These are phyloP conservation scores for Hylyphantes graminicola DNA, from an alignment of 1,140 invertebrate species.

Conservation along the genomic window DNA sequence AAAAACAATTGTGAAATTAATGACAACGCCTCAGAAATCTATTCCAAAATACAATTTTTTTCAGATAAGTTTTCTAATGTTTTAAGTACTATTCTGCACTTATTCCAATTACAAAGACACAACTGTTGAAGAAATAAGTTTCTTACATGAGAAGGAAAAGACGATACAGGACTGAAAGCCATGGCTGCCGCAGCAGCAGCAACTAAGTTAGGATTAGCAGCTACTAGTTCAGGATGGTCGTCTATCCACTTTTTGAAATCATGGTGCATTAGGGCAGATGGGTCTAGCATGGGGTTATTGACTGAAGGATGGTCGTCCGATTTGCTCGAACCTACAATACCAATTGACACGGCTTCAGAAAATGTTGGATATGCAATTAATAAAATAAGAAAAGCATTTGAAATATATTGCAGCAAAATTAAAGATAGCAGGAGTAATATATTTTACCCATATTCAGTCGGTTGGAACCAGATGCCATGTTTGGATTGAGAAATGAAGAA, in stretches of 20 bases:
- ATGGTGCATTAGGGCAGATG: conserved; percentile 58
- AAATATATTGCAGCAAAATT: not conserved
- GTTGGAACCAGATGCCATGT: conserved; percentile 12
- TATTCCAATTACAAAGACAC: no score
- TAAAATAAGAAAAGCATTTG: not conserved
- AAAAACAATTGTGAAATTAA: no score
- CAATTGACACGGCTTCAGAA: not conserved
- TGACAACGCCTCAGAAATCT: not conserved
- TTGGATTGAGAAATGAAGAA: conserved; percentile 51
- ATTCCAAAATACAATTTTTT: not conserved
- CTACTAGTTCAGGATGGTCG: conserved; percentile 70
- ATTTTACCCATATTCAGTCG: conserved; percentile 41
- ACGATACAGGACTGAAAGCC: conserved; percentile 60
- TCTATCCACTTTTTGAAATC: conserved; percentile 65
- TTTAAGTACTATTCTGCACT: not conserved
- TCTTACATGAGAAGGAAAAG: conserved; percentile 62
- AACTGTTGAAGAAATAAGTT: not conserved
- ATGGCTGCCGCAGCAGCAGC: conserved; percentile 60
- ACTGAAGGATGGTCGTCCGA: conserved; percentile 39
- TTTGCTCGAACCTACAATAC: conserved; percentile 38
- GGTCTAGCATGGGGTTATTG: conserved; percentile 49
- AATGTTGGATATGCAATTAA: no score
- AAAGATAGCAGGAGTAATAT: not conserved
- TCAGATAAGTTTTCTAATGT: not conserved
- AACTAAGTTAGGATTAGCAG: conserved; percentile 61